These are phyloP conservation scores for Drosophila sp. DNA, from an alignment of 1,140 invertebrate species.

Conservation along the genomic window DNA sequence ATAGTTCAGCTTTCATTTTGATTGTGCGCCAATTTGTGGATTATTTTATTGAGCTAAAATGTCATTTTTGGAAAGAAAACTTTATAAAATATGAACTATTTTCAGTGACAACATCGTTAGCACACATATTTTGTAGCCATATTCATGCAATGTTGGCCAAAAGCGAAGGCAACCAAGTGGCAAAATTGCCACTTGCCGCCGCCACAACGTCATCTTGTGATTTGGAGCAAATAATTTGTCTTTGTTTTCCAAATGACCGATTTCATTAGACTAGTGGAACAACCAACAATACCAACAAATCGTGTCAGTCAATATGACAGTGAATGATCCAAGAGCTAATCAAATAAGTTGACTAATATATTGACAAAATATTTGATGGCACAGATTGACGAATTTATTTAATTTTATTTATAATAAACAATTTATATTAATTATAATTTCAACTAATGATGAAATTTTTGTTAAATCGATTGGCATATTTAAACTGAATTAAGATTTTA, in stretches of 20 bases:
- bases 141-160: background rate
- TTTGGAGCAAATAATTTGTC: slow-evolving; percentile 75
- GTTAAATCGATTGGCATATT: no score
- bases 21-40: no score
- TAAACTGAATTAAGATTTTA: no score
- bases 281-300: background rate
- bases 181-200: slow-evolving; percentile 47
- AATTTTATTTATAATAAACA: background rate
- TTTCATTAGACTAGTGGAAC: slow-evolving; percentile 40
- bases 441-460: no score
- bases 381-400: background rate
- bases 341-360: slow-evolving; percentile 2
- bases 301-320: background rate
- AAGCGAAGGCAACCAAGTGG: slow-evolving; percentile 46
- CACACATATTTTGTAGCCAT: slow-evolving; percentile 44
- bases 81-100: slow-evolving; percentile 35
- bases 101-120: slow-evolving; percentile 15
- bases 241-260: slow-evolving; percentile 72
- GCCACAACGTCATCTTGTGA: slow-evolving; percentile 36
- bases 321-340: background rate
- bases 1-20: background rate
- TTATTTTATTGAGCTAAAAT: slow-evolving; percentile 46
- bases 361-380: no score
- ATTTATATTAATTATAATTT: no score
- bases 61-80: slow-evolving; percentile 32